These are phyloP conservation scores for Graptemys geographica DNA, from an alignment of 2,797 vertebrate species.

Conservation along the genomic window DNA sequence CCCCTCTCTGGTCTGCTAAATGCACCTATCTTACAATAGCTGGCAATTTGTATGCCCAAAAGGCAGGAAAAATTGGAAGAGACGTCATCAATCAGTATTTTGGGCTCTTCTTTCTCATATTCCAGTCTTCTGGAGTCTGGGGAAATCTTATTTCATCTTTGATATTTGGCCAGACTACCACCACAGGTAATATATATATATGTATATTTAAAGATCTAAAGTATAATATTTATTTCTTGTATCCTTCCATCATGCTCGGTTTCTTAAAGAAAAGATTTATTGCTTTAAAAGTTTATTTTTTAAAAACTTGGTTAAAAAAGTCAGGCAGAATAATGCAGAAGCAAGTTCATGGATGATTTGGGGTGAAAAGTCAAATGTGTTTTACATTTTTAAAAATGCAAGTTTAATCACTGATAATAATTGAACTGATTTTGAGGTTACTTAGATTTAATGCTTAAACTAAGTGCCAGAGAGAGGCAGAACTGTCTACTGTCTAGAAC, in stretches of 20 bases:
- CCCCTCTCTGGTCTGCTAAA: constrained; percentile 95
- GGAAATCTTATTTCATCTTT: constrained; percentile 97
- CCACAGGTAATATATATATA: constrained; percentile 80
- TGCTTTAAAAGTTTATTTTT: constrained; percentile 18
- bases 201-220: neutral
- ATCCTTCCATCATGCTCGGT: neutral
- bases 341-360: neutral
- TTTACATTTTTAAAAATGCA: neutral
- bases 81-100: constrained; percentile 94
- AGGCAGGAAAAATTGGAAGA: constrained; percentile 78
- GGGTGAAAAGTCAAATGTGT: neutral
- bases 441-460: constrained; percentile 4
- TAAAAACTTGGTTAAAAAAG: constrained; percentile 23
- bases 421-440: neutral
- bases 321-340: neutral
- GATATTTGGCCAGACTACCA: constrained; percentile 86
- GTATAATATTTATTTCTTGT: neutral
- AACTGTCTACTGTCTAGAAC: constrained; percentile 23
- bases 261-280: neutral
- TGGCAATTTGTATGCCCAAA: constrained; percentile 83
- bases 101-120: constrained; percentile 95
- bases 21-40: constrained; percentile 92
- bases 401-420: constrained; percentile 1
- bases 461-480: constrained; percentile 20
- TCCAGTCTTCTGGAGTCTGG: constrained; percentile 93